Conservation (phyloP, 2,888 invertebrate genomes). For the Carcina quercana region DNA sequence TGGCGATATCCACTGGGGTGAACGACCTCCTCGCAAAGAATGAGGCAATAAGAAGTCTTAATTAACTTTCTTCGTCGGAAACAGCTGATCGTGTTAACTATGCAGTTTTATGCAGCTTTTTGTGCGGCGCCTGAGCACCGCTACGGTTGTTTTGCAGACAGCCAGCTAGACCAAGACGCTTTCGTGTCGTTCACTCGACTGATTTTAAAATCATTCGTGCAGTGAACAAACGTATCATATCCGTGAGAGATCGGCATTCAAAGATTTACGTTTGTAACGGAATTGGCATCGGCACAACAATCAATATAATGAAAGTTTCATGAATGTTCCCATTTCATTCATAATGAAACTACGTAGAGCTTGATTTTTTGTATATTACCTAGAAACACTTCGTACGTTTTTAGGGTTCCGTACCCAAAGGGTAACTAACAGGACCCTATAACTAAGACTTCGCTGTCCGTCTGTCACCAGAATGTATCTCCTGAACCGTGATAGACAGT, state of each 20-base stretch:
- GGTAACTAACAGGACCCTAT: no score
- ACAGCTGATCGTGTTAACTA: slow-evolving; percentile 55
- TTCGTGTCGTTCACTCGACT: slow-evolving; percentile 44
- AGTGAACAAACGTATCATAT: slow-evolving; percentile 33
- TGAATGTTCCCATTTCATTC: no score
- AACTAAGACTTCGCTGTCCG: no score
- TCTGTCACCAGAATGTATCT: no score
- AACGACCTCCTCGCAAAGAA: slow-evolving; percentile 8
- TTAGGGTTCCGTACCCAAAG: no score
- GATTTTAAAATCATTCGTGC: slow-evolving; percentile 49
- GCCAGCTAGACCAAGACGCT: slow-evolving; percentile 31
- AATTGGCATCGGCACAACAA: slow-evolving; percentile 26
- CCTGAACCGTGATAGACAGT: no score
- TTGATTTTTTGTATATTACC: no score
- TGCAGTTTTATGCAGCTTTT: slow-evolving; percentile 19
- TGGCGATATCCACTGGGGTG: slow-evolving; percentile 4
- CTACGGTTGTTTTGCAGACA: slow-evolving; percentile 28
- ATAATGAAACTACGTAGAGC: no score
- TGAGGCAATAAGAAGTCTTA: slow-evolving; percentile 37
- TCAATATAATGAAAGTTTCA: neutral
- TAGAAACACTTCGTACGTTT: no score
- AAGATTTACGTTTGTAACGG: slow-evolving; percentile 40
- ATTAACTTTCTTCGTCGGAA: slow-evolving; percentile 46
- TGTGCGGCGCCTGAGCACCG: slow-evolving; percentile 7
- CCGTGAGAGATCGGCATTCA: slow-evolving; percentile 47